Conservation (phyloP, 2,113 vertebrate species). For the Ailurus styani region DNA sequence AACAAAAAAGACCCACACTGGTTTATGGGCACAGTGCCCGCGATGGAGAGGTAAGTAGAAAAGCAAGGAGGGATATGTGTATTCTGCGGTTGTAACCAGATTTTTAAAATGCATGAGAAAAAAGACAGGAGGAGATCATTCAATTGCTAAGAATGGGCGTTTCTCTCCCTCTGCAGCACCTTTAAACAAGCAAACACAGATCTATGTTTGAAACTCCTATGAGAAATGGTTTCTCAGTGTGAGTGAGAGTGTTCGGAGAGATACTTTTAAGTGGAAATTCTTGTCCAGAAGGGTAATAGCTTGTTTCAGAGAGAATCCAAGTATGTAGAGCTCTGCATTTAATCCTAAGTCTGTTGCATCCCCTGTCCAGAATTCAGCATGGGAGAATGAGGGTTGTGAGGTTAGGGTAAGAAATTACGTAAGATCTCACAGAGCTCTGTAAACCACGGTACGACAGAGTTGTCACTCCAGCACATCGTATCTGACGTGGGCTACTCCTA, state of each 20-base stretch:
- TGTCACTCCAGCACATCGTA: fast-evolving
- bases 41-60: not conserved
- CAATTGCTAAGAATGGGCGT: no score
- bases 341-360: not conserved
- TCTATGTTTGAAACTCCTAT: not conserved
- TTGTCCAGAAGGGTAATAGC: not conserved
- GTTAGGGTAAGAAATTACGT: fast-evolving
- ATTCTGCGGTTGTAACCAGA: not conserved
- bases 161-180: not conserved
- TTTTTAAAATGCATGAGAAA: not conserved
- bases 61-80: not conserved
- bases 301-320: not conserved
- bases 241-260: not conserved
- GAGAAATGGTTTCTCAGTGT: not conserved
- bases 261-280: not conserved
- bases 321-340: not conserved
- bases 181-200: not conserved
- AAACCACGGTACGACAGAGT: fast-evolving
- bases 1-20: no score
- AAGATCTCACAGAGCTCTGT: not conserved
- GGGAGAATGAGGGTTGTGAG: not conserved
- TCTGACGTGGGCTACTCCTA: fast-evolving
- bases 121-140: not conserved
- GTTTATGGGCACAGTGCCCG: not conserved
- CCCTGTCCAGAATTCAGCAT: fast-evolving